phyloP scores from a whole-genome alignment of 2,113 vertebrate genomes.

The Microtus pennsylvanicus region DNA sequence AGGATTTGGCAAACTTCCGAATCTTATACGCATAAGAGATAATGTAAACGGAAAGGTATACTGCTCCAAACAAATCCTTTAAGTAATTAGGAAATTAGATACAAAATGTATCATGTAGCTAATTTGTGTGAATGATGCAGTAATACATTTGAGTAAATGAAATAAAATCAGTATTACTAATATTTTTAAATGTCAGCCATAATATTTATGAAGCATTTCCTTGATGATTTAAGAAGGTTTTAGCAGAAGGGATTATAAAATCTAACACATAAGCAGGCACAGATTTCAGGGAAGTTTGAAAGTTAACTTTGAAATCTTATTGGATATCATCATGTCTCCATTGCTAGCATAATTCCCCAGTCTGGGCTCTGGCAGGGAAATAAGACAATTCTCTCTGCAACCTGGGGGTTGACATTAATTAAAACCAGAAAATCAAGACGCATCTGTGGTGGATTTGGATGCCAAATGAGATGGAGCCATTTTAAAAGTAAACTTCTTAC shows the following conservation, averaged over 20 bases:
- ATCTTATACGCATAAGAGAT: not conserved
- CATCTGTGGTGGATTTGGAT: constrained; percentile 76
- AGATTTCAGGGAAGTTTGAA: constrained; percentile 53
- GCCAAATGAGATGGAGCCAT: constrained; percentile 72
- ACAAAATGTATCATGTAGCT: not conserved
- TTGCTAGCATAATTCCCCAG: constrained; percentile 72
- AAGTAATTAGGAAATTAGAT: not conserved
- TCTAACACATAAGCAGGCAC: not conserved
- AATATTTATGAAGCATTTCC: constrained; percentile 37
- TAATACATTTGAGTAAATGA: not conserved
- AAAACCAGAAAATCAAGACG: constrained; percentile 82
- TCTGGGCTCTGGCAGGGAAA: constrained; percentile 77
- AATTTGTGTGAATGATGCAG: not conserved
- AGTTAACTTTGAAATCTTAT: constrained; percentile 67
- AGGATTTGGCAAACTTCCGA: not conserved
- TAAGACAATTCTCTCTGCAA: constrained; percentile 73
- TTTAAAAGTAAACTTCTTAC: constrained; percentile 78
- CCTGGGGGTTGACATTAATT: constrained; percentile 83
- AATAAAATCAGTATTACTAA: not conserved
- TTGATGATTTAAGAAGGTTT: not conserved
- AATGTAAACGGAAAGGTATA: not conserved
- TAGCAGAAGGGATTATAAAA: constrained; percentile 48
- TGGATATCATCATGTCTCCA: constrained; percentile 63
- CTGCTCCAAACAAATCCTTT: not conserved
- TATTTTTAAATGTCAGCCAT: not conserved